Conservation (phyloP, 1,140 invertebrate genomes). For the Brachystomella parvula region DNA sequence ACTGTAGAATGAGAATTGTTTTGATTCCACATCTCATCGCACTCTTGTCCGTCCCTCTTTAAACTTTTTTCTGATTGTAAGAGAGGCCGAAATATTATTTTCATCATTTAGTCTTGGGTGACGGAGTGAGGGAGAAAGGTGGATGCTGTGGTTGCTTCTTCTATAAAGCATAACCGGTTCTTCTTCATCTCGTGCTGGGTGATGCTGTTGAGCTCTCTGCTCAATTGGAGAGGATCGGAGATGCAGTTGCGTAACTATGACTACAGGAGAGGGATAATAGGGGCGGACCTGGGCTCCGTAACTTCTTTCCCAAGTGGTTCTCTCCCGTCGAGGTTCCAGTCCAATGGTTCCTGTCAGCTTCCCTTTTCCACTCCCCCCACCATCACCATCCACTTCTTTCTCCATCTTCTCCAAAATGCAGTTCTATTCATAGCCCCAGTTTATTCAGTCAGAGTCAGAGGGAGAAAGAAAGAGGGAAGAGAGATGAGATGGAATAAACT, state of each 20-base stretch:
- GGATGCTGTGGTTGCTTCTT: constrained; percentile 10
- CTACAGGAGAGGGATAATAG: neutral
- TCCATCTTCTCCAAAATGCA: too few relatives aligned
- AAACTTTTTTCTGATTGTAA: too few relatives aligned
- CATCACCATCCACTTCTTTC: constrained; percentile 12
- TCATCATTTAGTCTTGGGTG: too few relatives aligned
- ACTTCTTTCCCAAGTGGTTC: constrained; percentile 13
- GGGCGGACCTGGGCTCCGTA: neutral
- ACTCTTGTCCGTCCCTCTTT: too few relatives aligned
- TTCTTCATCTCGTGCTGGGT: neutral
- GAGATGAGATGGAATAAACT: neutral
- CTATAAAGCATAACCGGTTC: constrained; percentile 6
- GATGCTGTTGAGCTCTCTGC: too few relatives aligned
- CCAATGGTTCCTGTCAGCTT: constrained; percentile 17
- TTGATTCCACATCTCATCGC: too few relatives aligned
- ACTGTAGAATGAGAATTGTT: too few relatives aligned
- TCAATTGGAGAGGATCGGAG: too few relatives aligned
- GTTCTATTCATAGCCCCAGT: constrained; percentile 1
- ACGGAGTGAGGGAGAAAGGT: too few relatives aligned
- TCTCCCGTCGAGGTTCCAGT: constrained; percentile 12
- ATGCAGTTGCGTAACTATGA: neutral
- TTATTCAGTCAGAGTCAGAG: neutral
- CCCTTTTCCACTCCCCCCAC: constrained; percentile 15
- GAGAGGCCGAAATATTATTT: too few relatives aligned
- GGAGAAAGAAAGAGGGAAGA: neutral